phyloP scores from a whole-genome alignment of 2,113 vertebrate species.

The Leptosomus discolor region DNA sequence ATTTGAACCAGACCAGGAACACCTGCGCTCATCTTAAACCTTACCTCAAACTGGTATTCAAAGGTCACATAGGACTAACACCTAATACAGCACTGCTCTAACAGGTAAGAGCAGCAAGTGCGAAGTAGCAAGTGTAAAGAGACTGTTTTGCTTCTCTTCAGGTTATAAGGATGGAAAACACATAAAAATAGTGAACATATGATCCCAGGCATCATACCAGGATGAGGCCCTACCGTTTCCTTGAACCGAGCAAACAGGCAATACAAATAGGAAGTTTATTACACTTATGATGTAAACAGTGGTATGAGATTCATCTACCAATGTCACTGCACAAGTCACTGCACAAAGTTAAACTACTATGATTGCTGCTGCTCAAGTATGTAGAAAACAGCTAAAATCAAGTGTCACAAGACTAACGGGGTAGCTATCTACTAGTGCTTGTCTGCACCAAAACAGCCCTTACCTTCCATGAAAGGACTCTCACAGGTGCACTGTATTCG shows the following conservation, averaged over 20 bases:
- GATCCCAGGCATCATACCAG: neutral
- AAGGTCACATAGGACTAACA: accelerated
- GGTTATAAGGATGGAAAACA: neutral
- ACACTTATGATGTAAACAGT: neutral
- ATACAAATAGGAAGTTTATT: neutral
- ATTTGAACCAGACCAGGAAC: neutral
- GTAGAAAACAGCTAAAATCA: neutral
- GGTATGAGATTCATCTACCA: neutral
- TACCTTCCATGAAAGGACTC: neutral
- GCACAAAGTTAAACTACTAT: neutral
- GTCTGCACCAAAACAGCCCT: neutral
- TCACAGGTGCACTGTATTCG: neutral
- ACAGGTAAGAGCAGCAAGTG: neutral
- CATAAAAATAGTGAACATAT: neutral
- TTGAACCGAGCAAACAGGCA: neutral
- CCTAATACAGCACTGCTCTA: neutral
- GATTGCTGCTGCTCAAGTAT: neutral
- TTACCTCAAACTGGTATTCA: neutral
- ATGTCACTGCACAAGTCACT: neutral
- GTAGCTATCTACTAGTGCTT: neutral
- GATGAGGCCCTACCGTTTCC: neutral
- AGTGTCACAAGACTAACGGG: neutral
- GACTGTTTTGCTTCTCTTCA: neutral
- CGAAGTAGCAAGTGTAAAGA: neutral
- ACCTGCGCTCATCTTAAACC: neutral